Conservation (phyloP, 30 jellyfish, hydroid and myxozoan species). For the Aurelia aurita region DNA sequence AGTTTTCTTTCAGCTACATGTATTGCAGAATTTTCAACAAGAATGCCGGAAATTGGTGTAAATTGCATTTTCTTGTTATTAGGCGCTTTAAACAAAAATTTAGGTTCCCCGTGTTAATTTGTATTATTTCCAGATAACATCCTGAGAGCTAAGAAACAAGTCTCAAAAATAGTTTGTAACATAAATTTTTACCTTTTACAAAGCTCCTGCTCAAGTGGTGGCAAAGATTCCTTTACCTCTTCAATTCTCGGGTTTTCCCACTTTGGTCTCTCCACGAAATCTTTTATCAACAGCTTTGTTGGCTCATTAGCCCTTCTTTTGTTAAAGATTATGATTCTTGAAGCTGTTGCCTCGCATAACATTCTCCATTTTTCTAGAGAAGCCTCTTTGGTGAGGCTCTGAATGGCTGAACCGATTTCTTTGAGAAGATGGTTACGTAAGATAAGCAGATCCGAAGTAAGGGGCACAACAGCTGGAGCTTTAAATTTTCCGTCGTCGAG, state of each 20-base stretch:
- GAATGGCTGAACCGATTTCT: slow-evolving; percentile 5
- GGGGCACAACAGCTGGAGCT: slow-evolving; percentile 17
- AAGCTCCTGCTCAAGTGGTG: slow-evolving; percentile 35
- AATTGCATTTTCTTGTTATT: too few relatives aligned
- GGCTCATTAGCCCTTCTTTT: slow-evolving; percentile 40
- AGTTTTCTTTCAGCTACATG: too few relatives aligned
- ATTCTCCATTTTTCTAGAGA: slow-evolving; percentile 27
- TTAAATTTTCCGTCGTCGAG: slow-evolving; percentile 37
- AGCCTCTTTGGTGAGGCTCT: slow-evolving; percentile 7
- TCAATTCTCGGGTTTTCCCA: slow-evolving; percentile 7
- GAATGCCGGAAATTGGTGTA: too few relatives aligned
- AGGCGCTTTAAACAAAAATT: too few relatives aligned
- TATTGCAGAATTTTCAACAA: too few relatives aligned
- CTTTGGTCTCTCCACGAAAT: slow-evolving; percentile 15
- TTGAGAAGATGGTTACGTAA: slow-evolving; percentile 6
- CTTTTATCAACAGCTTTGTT: background rate
- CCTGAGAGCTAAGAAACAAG: slow-evolving; percentile 4
- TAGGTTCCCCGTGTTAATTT: background rate
- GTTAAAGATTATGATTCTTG: slow-evolving; percentile 34
- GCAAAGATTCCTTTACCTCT: slow-evolving; percentile 24
- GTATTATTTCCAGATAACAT: background rate
- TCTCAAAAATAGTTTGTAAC: background rate
- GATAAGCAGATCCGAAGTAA: slow-evolving; percentile 47
- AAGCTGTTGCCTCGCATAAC: slow-evolving; percentile 24
- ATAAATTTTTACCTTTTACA: slow-evolving; percentile 38